These are phyloP conservation scores for Batillaria attramentaria DNA, from an alignment of 1,140 invertebrate genomes.

Conservation along the genomic window DNA sequence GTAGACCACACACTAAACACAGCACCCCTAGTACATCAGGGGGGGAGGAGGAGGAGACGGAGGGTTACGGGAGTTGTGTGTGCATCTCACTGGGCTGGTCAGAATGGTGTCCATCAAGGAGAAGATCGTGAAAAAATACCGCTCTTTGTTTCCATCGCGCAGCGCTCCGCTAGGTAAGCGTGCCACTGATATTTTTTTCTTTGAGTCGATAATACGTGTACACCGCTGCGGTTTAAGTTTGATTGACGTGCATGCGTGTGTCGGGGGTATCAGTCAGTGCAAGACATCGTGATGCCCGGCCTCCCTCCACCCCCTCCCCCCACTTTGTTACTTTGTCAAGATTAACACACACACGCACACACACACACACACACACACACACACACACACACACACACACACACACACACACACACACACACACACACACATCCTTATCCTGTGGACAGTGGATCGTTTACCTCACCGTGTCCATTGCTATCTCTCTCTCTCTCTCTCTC, in stretches of 20 bases:
- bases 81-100: neutral
- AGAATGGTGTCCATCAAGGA: conserved; percentile 59
- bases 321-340: neutral
- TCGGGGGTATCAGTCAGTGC: neutral
- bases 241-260: neutral
- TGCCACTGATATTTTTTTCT: neutral
- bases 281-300: neutral
- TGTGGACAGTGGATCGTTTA: neutral
- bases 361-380: neutral
- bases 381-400: conserved; percentile 8
- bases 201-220: neutral
- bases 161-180: conserved; percentile 20
- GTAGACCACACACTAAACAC: too few species aligned
- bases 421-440: neutral
- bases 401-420: conserved; percentile 3
- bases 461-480: neutral
- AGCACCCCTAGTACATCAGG: neutral
- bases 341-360: neutral
- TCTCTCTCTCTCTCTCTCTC: conserved; percentile 7
- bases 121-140: conserved; percentile 59
- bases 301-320: neutral
- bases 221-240: neutral
- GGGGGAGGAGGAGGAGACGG: neutral
- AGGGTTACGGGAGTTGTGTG: neutral
- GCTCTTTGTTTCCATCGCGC: conserved; percentile 46